phyloP scores from a whole-genome alignment of 2,888 invertebrate genomes.

The Phasia obesa region DNA sequence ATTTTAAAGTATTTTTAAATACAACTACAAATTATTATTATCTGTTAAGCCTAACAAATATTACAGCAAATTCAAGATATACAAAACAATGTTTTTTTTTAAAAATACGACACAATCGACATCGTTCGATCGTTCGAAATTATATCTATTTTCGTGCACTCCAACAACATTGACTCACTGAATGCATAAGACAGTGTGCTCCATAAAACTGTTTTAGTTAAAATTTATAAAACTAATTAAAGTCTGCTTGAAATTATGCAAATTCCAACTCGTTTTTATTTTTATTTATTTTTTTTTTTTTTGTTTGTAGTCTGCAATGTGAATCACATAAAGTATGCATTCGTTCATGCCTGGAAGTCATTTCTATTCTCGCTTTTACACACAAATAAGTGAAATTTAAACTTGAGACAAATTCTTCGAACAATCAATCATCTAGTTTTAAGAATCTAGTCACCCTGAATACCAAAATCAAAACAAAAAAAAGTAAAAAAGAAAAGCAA shows the following conservation, averaged over 20 bases:
- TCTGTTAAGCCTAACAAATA: no score
- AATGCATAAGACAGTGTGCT: not conserved
- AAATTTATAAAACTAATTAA: not conserved
- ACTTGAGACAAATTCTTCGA: conserved; percentile 43
- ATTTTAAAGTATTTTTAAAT: no score
- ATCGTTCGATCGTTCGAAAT: no score
- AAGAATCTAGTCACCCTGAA: conserved; percentile 37
- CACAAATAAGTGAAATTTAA: conserved; percentile 44
- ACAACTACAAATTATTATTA: no score
- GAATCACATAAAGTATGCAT: conserved; percentile 1
- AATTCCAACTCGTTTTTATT: conserved; percentile 16
- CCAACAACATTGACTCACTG: no score
- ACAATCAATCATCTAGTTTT: conserved; percentile 31
- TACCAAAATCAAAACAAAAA: not conserved
- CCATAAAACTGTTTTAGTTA: not conserved
- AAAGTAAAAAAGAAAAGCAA: no score
- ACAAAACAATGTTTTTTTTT: no score
- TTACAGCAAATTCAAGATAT: no score
- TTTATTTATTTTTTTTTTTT: no score
- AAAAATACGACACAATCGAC: no score
- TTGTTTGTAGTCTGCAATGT: conserved; percentile 7
- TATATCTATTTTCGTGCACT: no score
- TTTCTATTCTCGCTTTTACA: conserved; percentile 15
- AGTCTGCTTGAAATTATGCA: conserved; percentile 6
- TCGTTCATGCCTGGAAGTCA: not conserved